phyloP scores from a whole-genome alignment of 2,113 vertebrate species.

The Ramphastos sulfuratus region DNA sequence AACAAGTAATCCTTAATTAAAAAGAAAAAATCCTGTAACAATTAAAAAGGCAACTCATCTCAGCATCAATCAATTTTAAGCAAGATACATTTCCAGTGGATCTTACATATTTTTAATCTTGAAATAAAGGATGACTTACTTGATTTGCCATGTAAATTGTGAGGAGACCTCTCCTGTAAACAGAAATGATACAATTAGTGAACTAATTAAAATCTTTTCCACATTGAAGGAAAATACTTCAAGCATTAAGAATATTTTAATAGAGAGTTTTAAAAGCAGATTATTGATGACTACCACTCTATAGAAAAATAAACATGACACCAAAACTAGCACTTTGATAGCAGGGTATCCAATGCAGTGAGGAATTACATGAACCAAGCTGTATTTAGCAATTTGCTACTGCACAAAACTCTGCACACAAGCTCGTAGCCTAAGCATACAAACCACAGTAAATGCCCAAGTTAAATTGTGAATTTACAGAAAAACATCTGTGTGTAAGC shows the following conservation, averaged over 20 bases:
- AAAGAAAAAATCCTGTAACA: not conserved
- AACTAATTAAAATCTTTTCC: not conserved
- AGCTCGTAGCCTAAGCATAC: not conserved
- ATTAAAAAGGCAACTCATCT: not conserved
- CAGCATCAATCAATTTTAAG: not conserved
- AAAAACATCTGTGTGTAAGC: not conserved
- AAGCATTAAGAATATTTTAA: not conserved
- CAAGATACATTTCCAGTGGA: not conserved
- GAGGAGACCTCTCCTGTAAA: slow-evolving; percentile 93
- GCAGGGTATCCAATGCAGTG: not conserved
- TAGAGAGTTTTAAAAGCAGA: not conserved
- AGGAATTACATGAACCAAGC: not conserved
- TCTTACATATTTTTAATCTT: not conserved
- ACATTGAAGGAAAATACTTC: not conserved
- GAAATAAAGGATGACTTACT: slow-evolving; percentile 80
- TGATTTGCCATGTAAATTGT: slow-evolving; percentile 99
- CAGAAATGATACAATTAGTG: slow-evolving; percentile 25
- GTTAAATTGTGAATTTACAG: not conserved
- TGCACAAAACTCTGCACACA: not conserved
- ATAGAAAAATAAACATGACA: not conserved
- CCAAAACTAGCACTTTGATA: not conserved
- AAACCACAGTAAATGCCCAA: not conserved
- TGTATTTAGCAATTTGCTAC: not conserved
- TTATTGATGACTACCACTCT: not conserved
- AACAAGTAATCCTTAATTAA: not conserved